phyloP scores from a whole-genome alignment of 2,888 invertebrate species.

The Salticus scenicus region DNA sequence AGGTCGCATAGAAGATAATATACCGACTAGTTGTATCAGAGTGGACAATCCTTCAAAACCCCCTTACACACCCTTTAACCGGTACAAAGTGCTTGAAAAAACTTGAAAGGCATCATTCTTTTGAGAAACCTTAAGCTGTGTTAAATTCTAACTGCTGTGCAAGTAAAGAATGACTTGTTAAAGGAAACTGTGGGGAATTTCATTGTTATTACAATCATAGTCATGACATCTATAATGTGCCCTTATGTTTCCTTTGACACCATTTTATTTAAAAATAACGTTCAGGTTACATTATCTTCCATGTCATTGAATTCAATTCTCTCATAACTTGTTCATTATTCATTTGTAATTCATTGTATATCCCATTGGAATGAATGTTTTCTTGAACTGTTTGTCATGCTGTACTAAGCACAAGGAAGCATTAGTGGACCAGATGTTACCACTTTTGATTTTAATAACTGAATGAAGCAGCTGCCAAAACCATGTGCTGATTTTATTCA shows the following conservation, averaged over 20 bases:
- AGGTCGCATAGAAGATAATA: slow-evolving; percentile 78
- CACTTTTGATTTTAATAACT: slow-evolving; percentile 4
- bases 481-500: slow-evolving; percentile 53
- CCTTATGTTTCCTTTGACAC: slow-evolving; percentile 43
- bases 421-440: slow-evolving; percentile 44
- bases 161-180: slow-evolving; percentile 19
- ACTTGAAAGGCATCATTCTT: slow-evolving; percentile 29
- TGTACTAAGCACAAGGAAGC: slow-evolving; percentile 50
- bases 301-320: slow-evolving; percentile 18
- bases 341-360: slow-evolving; percentile 42
- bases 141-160: too few relatives aligned
- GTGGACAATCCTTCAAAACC: slow-evolving; percentile 82
- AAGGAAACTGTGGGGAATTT: not conserved
- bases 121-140: not conserved
- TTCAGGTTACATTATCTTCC: slow-evolving; percentile 20
- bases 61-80: slow-evolving; percentile 84
- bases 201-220: slow-evolving; percentile 10
- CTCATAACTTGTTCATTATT: not conserved
- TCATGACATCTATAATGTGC: slow-evolving; percentile 25
- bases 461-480: slow-evolving; percentile 57
- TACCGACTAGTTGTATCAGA: slow-evolving; percentile 76
- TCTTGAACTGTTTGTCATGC: slow-evolving; percentile 34
- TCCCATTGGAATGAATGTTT: slow-evolving; percentile 22
- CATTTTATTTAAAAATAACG: slow-evolving; percentile 27
- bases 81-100: slow-evolving; percentile 77